Evolutionary conservation across 2,797 vertebrate genomes (phyloP), one percentile per base, ranked within the genome.

Genomic region (Hirundo rustica): DNA sequence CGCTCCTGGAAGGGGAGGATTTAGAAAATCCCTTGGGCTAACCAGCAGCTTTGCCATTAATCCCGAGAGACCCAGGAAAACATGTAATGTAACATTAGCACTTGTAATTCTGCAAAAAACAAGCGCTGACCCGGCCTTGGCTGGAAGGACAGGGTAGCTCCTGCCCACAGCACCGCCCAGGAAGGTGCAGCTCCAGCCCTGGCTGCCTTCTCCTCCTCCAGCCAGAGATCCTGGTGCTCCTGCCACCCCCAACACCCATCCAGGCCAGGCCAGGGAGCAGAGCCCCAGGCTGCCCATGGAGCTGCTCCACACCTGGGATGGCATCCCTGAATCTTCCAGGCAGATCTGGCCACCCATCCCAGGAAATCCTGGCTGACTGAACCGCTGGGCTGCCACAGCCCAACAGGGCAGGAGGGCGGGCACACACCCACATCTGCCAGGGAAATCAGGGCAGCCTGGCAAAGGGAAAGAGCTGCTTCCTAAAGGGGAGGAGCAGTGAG

Each of bases 91-190:
- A 64, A 48, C 64, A 5, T 50, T 19, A 82, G 47, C 72, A 16
- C 47, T 50, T 45, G 47, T 16, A 68, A 76, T 50, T 54, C 92
- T 53, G 50, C 75, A 78, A 42, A 42, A 89, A 78, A 29, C 34
- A 32, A 65, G 21, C 5, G 0, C 20, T 4, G 8, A 11, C 68
- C 57, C 0, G 3, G 48, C 54, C 86, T 34, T 19, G 36, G 54
- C 81, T 60, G 27, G 48, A 30, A 62, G 34, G 55, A 68, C 64
- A 54, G 66, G 36, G 40, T 15, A 20, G 50, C 9, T 85, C 38
- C 73, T 9, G 3, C 11, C 7, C 0, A 4, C 8, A 7, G 54
- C 3, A 1, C 14, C 29, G 61, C 34, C 38, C 0, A 0, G 2
- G 7, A n/a, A 34, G 30, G n/a, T 5, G 15, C 50, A 40, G 42